Percentiles rank a stretch among this genome's conserved stretches.
Evolutionary conservation across 2,113 vertebrate species (phyloP).

Genomic region (Semicossyphus pulcher): DNA sequence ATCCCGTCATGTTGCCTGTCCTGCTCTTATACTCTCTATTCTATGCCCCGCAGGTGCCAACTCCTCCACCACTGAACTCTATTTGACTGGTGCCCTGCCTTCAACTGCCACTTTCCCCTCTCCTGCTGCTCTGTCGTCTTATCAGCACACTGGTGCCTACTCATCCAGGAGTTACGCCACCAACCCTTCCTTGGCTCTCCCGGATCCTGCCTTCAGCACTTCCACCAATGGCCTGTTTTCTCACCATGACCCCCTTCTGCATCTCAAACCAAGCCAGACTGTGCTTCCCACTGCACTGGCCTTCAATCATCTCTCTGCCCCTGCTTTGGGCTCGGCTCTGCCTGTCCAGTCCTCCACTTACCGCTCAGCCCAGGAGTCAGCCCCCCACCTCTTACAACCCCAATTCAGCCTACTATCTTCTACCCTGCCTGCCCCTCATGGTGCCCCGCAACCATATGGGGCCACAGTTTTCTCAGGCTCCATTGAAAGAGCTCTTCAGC

Average conservation of each 20-base stretch:
- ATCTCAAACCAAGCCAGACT: slow-evolving; percentile 93
- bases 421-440: slow-evolving; percentile 86
- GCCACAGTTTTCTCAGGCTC: slow-evolving; percentile 93
- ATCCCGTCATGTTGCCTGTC: background rate
- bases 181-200: slow-evolving; percentile 90
- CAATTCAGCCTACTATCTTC: slow-evolving; percentile 94
- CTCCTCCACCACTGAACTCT: slow-evolving; percentile 92
- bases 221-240: slow-evolving; percentile 93
- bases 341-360: slow-evolving; percentile 98
- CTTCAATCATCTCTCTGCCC: slow-evolving; percentile 90
- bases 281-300: slow-evolving; percentile 90
- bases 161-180: slow-evolving; percentile 91
- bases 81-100: slow-evolving; percentile 94
- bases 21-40: background rate
- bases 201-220: slow-evolving; percentile 92
- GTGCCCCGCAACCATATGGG: slow-evolving; percentile 88
- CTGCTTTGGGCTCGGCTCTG: slow-evolving; percentile 87
- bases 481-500: slow-evolving; percentile 97
- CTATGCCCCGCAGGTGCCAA: slow-evolving; percentile 87
- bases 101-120: slow-evolving; percentile 93
- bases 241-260: slow-evolving; percentile 90
- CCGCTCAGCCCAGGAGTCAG: slow-evolving; percentile 98
- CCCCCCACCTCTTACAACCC: slow-evolving; percentile 96
- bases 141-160: slow-evolving; percentile 93
- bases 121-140: slow-evolving; percentile 89